Base-by-base conservation (phyloP, 1,140 invertebrate genomes). In the Pachypsylla venusta region DNA sequence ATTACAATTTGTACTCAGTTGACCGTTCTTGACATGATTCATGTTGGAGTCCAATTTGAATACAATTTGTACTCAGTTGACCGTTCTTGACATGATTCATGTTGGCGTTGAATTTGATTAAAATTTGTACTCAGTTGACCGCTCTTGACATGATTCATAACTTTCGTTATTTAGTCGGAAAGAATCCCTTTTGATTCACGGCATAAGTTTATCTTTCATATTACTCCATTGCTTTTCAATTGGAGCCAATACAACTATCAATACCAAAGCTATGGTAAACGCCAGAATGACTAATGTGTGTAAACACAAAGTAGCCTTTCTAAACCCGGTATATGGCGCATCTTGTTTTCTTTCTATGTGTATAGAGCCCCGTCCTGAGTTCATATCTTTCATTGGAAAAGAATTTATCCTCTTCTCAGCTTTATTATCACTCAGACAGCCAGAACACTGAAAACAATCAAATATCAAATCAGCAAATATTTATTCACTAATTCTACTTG, bases 371-470 rank as follows among this genome's bases (percentile, higher is more conserved):
- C 82, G 68, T 22, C 72, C 76, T 59, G 80, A 73, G 70, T 81
- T 72, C 72, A 89, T 77, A 68, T 89, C 85, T 67, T 86, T 86
- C 85, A 89, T 87, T 13, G 85, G 85, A 74, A 89, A 88, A 12
- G 84, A 77, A 68, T 84, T 84, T 14, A 87, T 80, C 63, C 84
- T 77, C 62, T 83, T 80, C 64, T 77, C 80, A 61, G 76, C 77
- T 53, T 83, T 80, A 59, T 77, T 78, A 64, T 88, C 85, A 39
- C 84, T 83, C 10, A 80, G 76, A 68, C 83, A 87, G 55, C 81
- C 81, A 26, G 80, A 74, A 60, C 87, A 75, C 85, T 88, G 74
- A 64, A 69, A 60, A 22, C n/a, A n/a, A n/a, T n/a, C n/a, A n/a
- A n/a, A n/a, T n/a, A n/a, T n/a, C n/a, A n/a, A n/a, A n/a, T n/a